Conservation (phyloP, 2,888 invertebrate species). For the Papilio gigon region DNA sequence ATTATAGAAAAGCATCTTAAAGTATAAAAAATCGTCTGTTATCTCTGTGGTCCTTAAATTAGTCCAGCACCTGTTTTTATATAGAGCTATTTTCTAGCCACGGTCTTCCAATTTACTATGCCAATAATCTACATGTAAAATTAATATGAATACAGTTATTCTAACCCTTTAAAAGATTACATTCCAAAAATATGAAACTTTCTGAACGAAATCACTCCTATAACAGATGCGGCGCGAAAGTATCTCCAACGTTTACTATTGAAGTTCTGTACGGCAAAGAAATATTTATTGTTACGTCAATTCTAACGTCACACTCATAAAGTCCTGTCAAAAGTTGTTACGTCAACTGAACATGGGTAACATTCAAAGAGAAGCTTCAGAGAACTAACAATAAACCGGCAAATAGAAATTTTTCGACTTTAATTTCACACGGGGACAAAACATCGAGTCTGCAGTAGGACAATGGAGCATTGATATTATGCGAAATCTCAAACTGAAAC, state of each 20-base stretch:
- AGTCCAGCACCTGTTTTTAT: too few relatives aligned
- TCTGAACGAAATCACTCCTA: too few relatives aligned
- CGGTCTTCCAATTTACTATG: too few relatives aligned
- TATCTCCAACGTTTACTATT: background rate
- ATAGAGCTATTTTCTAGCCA: too few relatives aligned
- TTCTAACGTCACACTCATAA: conserved; percentile 12
- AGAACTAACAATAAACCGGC: conserved; percentile 4
- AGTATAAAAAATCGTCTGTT: too few relatives aligned
- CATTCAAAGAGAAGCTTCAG: conserved; percentile 10
- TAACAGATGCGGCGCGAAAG: background rate
- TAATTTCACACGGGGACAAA: background rate
- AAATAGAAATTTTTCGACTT: conserved; percentile 1
- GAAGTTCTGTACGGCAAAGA: background rate
- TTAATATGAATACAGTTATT: too few relatives aligned
- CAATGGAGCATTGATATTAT: background rate
- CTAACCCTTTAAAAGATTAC: too few relatives aligned
- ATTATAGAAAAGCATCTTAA: background rate
- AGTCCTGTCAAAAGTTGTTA: conserved; percentile 12
- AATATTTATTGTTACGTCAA: background rate
- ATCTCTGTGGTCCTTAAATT: too few relatives aligned
- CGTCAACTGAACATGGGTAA: conserved; percentile 18
- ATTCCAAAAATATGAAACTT: too few relatives aligned
- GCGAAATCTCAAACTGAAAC: too few relatives aligned
- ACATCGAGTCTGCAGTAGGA: background rate
- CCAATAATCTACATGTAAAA: too few relatives aligned